Evolutionary conservation across 2,888 invertebrate species (phyloP).

Genomic region (Ariolimax columbianus): DNA sequence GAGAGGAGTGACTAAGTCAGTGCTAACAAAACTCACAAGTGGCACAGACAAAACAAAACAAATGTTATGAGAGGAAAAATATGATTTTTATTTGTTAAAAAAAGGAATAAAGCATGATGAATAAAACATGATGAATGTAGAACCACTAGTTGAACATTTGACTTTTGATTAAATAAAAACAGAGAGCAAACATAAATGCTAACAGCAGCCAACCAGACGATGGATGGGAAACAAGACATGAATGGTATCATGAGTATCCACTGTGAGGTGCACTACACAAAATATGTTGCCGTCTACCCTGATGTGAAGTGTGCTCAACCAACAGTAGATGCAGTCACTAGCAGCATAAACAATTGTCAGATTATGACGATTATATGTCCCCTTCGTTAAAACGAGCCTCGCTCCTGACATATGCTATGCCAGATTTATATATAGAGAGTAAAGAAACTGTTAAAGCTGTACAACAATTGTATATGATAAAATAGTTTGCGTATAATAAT

Average conservation of each 20-base stretch:
- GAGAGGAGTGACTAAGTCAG: background rate
- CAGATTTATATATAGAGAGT: too few relatives aligned
- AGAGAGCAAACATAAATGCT: background rate
- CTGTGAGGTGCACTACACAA: background rate
- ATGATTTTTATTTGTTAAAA: conserved; percentile 35
- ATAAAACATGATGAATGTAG: conserved; percentile 15
- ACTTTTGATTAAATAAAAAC: background rate
- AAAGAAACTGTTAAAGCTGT: too few relatives aligned
- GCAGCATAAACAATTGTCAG: too few relatives aligned
- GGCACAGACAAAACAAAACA: conserved; percentile 6
- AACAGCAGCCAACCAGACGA: background rate
- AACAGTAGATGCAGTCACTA: too few relatives aligned
- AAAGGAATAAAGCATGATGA: conserved; percentile 31
- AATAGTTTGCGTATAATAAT: too few relatives aligned
- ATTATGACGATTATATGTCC: too few relatives aligned
- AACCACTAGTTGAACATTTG: conserved; percentile 17
- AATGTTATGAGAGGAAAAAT: conserved; percentile 32
- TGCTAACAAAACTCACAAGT: background rate
- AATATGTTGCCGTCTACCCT: too few relatives aligned
- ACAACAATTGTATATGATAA: too few relatives aligned
- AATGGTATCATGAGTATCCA: conserved; percentile 4
- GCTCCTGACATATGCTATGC: too few relatives aligned
- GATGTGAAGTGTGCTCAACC: too few relatives aligned
- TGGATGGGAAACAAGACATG: background rate
- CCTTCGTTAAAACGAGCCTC: too few relatives aligned